These are phyloP conservation scores for Cheilosia urbana DNA, from an alignment of 2,888 invertebrate species.

Conservation along the genomic window DNA sequence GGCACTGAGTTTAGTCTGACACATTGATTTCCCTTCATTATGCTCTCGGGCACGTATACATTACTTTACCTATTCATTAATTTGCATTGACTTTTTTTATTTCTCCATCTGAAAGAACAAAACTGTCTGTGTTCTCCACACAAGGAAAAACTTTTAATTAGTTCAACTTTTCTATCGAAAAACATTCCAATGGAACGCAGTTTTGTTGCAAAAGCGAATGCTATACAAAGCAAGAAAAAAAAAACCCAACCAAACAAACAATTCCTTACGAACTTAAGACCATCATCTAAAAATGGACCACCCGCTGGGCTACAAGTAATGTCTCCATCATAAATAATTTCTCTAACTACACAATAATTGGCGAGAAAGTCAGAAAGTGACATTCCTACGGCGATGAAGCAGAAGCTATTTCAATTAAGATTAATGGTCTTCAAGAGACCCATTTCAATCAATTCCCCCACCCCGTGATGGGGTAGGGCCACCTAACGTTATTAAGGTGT, in stretches of 20 bases:
- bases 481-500: not conserved
- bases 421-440: constrained; percentile 76
- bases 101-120: too few relatives aligned
- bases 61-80: too few relatives aligned
- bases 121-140: too few relatives aligned
- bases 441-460: constrained; percentile 76
- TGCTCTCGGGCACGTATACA: too few relatives aligned
- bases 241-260: not conserved
- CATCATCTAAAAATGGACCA: not conserved
- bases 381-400: constrained; percentile 66
- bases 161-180: too few relatives aligned
- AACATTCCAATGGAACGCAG: too few relatives aligned
- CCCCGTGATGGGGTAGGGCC: constrained; percentile 1
- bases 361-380: constrained; percentile 58
- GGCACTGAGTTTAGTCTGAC: too few relatives aligned
- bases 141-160: too few relatives aligned
- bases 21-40: too few relatives aligned
- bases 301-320: not conserved
- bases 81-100: too few relatives aligned
- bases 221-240: not conserved
- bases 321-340: constrained; percentile 24
- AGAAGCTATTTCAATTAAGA: constrained; percentile 77
- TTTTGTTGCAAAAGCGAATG: too few relatives aligned
- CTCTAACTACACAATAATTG: constrained; percentile 64
- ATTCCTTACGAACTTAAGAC: not conserved